Evolutionary conservation across 1,140 invertebrate genomes (phyloP).

Genomic region (Pseudomyrmex concolor): DNA sequence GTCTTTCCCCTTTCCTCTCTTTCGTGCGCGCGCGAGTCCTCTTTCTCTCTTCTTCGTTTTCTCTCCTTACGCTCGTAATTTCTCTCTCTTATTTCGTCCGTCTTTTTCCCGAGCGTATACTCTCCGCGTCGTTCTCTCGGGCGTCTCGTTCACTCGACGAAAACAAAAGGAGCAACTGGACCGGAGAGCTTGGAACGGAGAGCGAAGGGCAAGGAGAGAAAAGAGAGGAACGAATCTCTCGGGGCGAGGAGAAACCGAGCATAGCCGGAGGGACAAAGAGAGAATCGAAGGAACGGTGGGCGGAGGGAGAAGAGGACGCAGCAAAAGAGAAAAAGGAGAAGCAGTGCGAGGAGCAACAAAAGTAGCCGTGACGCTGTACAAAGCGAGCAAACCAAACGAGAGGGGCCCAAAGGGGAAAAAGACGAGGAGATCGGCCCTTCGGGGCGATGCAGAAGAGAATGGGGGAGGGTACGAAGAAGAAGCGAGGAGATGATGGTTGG

Average conservation of each 20-base stretch:
- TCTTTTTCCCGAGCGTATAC: neutral
- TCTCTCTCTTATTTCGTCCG: conserved; percentile 22
- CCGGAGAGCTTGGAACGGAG: conserved; percentile 31
- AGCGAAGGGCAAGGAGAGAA: conserved; percentile 34
- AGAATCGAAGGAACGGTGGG: conserved; percentile 34
- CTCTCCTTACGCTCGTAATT: conserved; percentile 33
- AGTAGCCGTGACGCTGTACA: conserved; percentile 77
- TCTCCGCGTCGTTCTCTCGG: conserved; percentile 55
- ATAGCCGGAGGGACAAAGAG: conserved; percentile 35
- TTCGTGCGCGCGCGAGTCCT: neutral
- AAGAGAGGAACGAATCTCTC: conserved; percentile 49
- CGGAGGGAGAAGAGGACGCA: conserved; percentile 54
- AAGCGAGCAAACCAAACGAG: conserved; percentile 68
- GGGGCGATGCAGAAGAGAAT: conserved; percentile 68
- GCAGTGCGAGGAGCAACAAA: conserved; percentile 75
- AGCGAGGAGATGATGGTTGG: conserved; percentile 30
- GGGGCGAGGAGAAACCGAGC: conserved; percentile 32
- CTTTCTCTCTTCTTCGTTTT: neutral
- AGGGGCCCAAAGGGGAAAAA: conserved; percentile 71
- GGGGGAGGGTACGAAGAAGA: conserved; percentile 63
- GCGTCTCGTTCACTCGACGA: conserved; percentile 67
- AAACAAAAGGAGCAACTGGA: conserved; percentile 78
- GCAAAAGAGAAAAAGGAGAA: conserved; percentile 57
- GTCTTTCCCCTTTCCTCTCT: conserved; percentile 48
- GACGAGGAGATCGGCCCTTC: conserved; percentile 68